phyloP scores from a whole-genome alignment of 2,888 invertebrate species.

The Rhorus exstirpatorius region DNA sequence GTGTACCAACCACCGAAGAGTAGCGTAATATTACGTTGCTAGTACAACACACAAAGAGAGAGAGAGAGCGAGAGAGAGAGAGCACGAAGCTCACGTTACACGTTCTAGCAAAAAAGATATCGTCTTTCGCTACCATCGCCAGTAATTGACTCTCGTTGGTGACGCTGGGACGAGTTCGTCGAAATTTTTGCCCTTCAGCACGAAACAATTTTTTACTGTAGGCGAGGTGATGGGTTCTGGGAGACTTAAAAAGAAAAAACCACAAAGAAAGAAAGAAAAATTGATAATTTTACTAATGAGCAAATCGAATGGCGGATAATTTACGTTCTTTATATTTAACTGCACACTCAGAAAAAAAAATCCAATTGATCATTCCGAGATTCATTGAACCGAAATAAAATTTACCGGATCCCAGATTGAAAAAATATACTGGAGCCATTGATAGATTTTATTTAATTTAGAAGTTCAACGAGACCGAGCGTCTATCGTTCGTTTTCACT shows the following conservation, averaged over 20 bases:
- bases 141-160: conserved; percentile 56
- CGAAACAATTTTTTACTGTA: conserved; percentile 13
- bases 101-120: conserved; percentile 19
- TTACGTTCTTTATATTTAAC: too few relatives aligned
- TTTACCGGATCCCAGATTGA: too few relatives aligned
- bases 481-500: too few relatives aligned
- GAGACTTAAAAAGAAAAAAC: conserved; percentile 11
- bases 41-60: background rate
- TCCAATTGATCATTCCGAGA: too few relatives aligned
- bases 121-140: background rate
- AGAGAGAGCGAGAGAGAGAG: background rate
- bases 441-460: too few relatives aligned
- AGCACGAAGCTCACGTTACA: conserved; percentile 5
- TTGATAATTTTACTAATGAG: too few relatives aligned
- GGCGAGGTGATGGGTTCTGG: conserved; percentile 1
- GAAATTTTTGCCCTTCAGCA: conserved; percentile 31
- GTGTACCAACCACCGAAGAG: conserved; percentile 16
- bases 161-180: conserved; percentile 24
- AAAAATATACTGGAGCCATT: too few relatives aligned
- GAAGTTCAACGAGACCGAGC: too few relatives aligned
- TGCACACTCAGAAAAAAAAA: too few relatives aligned
- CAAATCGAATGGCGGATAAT: too few relatives aligned
- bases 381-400: too few relatives aligned
- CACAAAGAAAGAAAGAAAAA: background rate
- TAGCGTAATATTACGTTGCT: conserved; percentile 24